phyloP scores from a whole-genome alignment of 2,113 vertebrate species.

The Mobula hypostoma region DNA sequence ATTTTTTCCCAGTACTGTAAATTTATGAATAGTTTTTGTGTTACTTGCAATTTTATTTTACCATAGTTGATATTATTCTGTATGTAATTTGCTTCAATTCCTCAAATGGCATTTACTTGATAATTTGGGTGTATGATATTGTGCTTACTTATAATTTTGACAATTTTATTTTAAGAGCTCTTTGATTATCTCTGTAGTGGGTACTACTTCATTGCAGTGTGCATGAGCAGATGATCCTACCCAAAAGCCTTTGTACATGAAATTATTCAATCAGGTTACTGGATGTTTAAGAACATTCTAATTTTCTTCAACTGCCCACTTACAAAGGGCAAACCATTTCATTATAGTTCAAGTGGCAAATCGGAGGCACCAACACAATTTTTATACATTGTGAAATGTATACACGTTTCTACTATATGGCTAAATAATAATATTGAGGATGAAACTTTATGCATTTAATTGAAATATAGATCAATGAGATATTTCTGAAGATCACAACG shows the following conservation, averaged over 20 bases:
- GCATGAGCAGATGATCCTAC: not conserved
- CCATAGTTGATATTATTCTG: not conserved
- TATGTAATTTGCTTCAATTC: not conserved
- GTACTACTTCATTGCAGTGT: not conserved
- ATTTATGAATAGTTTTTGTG: constrained; percentile 1
- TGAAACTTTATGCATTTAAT: not conserved
- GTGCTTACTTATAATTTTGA: not conserved
- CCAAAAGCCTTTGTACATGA: not conserved
- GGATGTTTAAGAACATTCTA: not conserved
- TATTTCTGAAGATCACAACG: not conserved
- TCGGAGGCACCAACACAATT: not conserved
- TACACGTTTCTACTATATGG: not conserved
- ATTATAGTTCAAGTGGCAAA: not conserved
- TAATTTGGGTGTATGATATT: not conserved
- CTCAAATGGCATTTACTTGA: not conserved
- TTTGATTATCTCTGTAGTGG: not conserved
- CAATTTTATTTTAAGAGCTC: not conserved
- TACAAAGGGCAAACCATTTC: not conserved
- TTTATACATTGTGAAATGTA: not conserved
- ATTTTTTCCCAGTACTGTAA: not conserved
- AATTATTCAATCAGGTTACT: not conserved
- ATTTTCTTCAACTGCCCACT: not conserved
- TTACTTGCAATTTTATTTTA: not conserved
- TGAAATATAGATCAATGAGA: not conserved
- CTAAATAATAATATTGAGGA: not conserved